Base-by-base conservation (phyloP, 2,113 vertebrate species). In the Perca fluviatilis region DNA sequence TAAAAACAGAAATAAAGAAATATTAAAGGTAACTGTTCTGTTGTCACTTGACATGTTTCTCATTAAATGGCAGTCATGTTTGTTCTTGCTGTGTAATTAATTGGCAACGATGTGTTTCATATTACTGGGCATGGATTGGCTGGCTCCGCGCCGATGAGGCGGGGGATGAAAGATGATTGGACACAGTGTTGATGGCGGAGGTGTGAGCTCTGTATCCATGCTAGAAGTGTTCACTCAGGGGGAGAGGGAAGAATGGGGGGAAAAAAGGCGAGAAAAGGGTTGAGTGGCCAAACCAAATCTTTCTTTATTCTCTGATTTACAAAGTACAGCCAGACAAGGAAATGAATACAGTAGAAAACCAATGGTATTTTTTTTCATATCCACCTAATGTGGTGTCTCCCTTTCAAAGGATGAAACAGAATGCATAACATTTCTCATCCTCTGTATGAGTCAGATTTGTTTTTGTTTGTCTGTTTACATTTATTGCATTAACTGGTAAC, bases 151-250 rank as follows among this genome's bases (percentile, higher is more conserved):
- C 69, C 58, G 83, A 89, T 84, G 58, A 90, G 90, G 90, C 74
- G 57, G 87, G 74, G 90, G 86, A 90, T 82, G 92, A 60, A 76
- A 93, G 92, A 87, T 94, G 94, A 95, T 95, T 96, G 94, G 95
- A 83, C 81, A 74, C n/a, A 64, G 76, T 86, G 87, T 86, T 88
- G 90, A 91, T 92, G 89, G 91, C 87, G 73, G 90, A 90, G 91
- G 90, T 93, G 90, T 90, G 80, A 92, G 90, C 83, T 83, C 93
- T 94, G 94, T 95, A 91, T 95, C 95, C 89, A 95, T 92, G 95
- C 86, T 80, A 89, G 86, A 81, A 92, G 86, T 88, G 85, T 91
- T 92, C 85, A 90, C 85, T 85, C 73, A 67, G 82, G 87, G 83
- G 75, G 77, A 86, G 88, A 77, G 70, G 69, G 78, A 85, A 83